Percentiles rank a stretch among this genome's conserved stretches.
Conservation (phyloP, 1,140 invertebrate species). For the Leptinotarsa lineolata region DNA sequence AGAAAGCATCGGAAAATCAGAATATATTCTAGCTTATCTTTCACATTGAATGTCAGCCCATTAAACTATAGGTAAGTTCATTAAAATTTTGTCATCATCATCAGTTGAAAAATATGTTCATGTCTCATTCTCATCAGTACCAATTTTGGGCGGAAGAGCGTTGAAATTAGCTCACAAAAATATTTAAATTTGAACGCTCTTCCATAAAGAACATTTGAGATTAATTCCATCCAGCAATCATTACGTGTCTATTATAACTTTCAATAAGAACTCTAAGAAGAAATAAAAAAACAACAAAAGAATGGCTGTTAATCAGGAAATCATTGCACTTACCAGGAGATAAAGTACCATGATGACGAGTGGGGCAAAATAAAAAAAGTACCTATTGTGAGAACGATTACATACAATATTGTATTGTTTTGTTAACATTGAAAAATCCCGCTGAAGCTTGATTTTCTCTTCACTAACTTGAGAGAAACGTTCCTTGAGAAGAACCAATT, state of each 20-base stretch:
- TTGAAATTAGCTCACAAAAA: too few species aligned
- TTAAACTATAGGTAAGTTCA: too few species aligned
- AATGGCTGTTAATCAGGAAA: constrained; percentile 55
- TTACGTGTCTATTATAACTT: constrained; percentile 50
- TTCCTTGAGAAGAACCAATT: constrained; percentile 60
- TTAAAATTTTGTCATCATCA: too few species aligned
- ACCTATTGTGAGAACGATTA: constrained; percentile 51
- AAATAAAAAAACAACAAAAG: constrained; percentile 54
- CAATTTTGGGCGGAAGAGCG: too few species aligned
- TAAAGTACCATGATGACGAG: constrained; percentile 52
- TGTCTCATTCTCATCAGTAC: too few species aligned
- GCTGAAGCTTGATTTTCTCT: constrained; percentile 58
- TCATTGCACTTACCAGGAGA: constrained; percentile 51
- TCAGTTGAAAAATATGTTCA: too few species aligned
- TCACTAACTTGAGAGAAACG: constrained; percentile 57
- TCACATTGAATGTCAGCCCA: too few species aligned
- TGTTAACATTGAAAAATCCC: constrained; percentile 50
- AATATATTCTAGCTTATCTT: too few species aligned
- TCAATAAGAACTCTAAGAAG: constrained; percentile 51
- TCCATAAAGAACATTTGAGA: too few species aligned
- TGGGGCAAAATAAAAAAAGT: constrained; percentile 54
- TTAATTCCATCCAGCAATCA: background rate
- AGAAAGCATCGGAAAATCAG: too few species aligned
- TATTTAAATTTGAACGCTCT: too few species aligned
- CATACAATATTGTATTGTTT: constrained; percentile 49